phyloP scores from a whole-genome alignment of 2,113 vertebrate species.

The Vimba vimba region DNA sequence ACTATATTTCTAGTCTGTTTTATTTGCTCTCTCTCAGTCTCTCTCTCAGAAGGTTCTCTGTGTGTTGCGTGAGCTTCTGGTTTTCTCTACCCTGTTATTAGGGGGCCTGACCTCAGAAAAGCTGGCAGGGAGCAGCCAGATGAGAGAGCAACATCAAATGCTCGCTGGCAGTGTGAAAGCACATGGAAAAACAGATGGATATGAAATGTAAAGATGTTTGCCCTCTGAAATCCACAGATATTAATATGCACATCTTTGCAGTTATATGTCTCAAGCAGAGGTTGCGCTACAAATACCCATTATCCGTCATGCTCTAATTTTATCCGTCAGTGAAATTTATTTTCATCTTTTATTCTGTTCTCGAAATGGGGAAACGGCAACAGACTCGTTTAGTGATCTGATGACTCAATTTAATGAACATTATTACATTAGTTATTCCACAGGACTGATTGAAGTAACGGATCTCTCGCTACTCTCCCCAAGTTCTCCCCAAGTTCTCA shows the following conservation, averaged over 20 bases:
- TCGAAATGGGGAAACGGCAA: not conserved
- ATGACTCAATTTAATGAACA: not conserved
- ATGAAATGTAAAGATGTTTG: conserved; percentile 26
- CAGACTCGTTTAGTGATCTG: not conserved
- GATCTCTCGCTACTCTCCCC: not conserved
- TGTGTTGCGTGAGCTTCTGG: conserved; percentile 25
- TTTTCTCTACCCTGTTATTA: conserved; percentile 60
- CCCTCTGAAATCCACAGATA: not conserved
- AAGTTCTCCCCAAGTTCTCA: too few relatives aligned
- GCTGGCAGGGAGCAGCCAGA: conserved; percentile 46
- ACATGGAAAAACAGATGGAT: conserved; percentile 31
- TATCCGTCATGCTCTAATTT: not conserved
- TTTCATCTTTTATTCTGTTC: not conserved
- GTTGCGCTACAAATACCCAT: not conserved
- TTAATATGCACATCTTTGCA: not conserved
- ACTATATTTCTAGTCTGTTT: conserved; percentile 5
- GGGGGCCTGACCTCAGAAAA: conserved; percentile 53
- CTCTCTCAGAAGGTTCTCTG: not conserved
- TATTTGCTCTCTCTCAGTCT: not conserved
- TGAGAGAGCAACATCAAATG: conserved; percentile 42
- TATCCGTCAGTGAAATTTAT: not conserved
- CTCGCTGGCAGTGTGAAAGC: conserved; percentile 32
- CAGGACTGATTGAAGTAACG: not conserved
- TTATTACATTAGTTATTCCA: not conserved
- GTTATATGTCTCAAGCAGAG: not conserved